Conservation (phyloP, 2,113 vertebrate species). For the Archilochus colubris region DNA sequence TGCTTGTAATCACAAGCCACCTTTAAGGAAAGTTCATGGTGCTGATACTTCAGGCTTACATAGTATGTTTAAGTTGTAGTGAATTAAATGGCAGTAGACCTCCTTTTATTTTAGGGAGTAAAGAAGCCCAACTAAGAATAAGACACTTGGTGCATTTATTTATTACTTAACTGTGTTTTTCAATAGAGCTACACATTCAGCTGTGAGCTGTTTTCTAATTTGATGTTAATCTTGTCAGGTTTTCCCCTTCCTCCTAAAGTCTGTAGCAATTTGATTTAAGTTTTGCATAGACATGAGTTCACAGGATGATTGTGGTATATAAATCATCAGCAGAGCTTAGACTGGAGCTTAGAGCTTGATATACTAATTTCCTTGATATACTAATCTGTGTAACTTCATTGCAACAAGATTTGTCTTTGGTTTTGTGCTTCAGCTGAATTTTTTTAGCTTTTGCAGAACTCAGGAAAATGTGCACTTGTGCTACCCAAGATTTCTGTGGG, state of each 20-base stretch:
- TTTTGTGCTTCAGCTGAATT: not conserved
- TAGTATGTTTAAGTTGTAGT: not conserved
- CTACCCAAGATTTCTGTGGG: not conserved
- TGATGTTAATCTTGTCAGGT: not conserved
- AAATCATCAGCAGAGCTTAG: not conserved
- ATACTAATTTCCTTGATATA: not conserved
- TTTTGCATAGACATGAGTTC: not conserved
- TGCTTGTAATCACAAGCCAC: not conserved
- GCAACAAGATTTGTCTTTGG: not conserved
- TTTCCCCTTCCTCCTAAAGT: not conserved
- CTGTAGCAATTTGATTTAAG: not conserved
- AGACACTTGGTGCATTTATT: not conserved
- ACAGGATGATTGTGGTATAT: not conserved
- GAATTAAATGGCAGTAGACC: not conserved
- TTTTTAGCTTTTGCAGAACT: not conserved
- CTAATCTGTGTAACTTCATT: not conserved
- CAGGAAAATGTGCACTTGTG: fast-evolving
- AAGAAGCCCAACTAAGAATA: not conserved
- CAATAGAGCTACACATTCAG: not conserved
- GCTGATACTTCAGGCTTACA: not conserved
- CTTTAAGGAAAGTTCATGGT: not conserved
- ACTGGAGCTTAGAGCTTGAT: not conserved
- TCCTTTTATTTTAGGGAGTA: not conserved
- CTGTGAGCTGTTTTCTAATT: not conserved
- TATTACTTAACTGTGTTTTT: not conserved